Percentiles rank a stretch among this genome's conserved stretches.
These are phyloP conservation scores for Glossophaga mutica DNA, from an alignment of 2,797 vertebrate genomes.

Conservation along the genomic window DNA sequence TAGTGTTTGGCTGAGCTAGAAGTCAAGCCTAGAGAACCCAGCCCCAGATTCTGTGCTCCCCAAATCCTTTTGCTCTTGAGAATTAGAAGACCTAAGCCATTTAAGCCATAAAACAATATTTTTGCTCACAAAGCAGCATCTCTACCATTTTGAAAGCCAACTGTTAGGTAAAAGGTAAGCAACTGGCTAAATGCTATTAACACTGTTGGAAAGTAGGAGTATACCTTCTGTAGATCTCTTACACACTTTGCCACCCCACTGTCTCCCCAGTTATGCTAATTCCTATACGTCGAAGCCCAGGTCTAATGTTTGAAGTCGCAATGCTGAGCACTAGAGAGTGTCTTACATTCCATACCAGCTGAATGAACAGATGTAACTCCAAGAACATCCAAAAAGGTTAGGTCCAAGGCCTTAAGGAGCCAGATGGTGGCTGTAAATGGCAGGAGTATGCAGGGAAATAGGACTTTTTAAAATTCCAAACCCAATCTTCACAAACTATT, in stretches of 20 bases:
- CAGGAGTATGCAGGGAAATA: background rate
- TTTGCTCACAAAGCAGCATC: constrained; percentile 1
- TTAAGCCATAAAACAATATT: background rate
- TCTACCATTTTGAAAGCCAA: background rate
- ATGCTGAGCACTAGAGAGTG: background rate
- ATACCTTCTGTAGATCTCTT: background rate
- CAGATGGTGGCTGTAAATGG: background rate
- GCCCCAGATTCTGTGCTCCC: background rate
- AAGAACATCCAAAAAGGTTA: background rate
- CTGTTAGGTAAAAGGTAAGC: background rate
- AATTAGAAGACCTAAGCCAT: background rate
- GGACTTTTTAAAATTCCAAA: background rate
- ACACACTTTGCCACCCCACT: background rate
- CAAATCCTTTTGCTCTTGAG: background rate
- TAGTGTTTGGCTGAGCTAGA: background rate
- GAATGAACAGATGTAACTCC: constrained; percentile 2
- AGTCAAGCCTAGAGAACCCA: background rate
- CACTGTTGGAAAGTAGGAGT: background rate
- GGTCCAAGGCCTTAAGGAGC: background rate
- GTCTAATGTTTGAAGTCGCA: background rate
- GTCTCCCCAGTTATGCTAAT: background rate
- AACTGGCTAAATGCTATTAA: background rate
- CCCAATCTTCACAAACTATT: background rate
- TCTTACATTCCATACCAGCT: background rate
- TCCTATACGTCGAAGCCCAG: background rate